A percentile compares a stretch with the other conserved stretches of the same genome.
phyloP scores from a whole-genome alignment of 2,797 vertebrate genomes.

The Anguilla marmorata region DNA sequence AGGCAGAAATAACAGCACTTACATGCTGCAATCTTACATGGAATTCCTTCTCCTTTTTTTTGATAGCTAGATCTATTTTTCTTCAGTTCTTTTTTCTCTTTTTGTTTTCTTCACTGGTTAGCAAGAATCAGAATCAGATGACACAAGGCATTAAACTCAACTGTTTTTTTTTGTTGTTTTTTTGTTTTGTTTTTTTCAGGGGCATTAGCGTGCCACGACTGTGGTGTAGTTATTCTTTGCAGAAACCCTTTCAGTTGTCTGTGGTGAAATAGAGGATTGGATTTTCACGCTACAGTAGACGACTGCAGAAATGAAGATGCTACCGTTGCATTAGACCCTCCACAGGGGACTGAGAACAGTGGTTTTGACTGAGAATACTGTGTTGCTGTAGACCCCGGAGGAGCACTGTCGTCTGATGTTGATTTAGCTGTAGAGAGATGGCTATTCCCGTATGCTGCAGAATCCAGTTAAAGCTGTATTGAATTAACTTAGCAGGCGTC shows the following conservation, averaged over 20 bases:
- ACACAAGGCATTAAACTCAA: conserved; percentile 65
- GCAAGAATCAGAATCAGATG: conserved; percentile 56
- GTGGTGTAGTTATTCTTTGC: conserved; percentile 58
- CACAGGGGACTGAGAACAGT: conserved; percentile 53
- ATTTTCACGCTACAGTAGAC: conserved; percentile 69
- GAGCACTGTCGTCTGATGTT: conserved; percentile 67
- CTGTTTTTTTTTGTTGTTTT: conserved; percentile 56
- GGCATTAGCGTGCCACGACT: conserved; percentile 71
- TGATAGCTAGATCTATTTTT: not conserved
- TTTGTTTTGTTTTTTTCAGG: conserved; percentile 32
- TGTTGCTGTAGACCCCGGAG: conserved; percentile 58
- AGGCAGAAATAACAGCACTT: not conserved
- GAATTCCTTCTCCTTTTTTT: not conserved
- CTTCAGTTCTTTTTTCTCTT: not conserved
- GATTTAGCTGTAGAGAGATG: conserved; percentile 70
- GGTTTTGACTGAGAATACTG: conserved; percentile 60
- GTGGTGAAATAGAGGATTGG: conserved; percentile 70
- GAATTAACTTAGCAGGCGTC: conserved; percentile 69
- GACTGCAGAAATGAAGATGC: conserved; percentile 67
- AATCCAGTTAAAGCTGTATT: conserved; percentile 70
- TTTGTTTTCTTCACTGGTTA: conserved; percentile 30
- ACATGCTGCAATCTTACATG: conserved; percentile 8
- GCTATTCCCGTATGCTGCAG: conserved; percentile 65
- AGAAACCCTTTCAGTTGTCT: conserved; percentile 56
- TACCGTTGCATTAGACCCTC: conserved; percentile 66